phyloP scores from a whole-genome alignment of 2,113 vertebrate genomes.

The Dasyornis broadbenti region DNA sequence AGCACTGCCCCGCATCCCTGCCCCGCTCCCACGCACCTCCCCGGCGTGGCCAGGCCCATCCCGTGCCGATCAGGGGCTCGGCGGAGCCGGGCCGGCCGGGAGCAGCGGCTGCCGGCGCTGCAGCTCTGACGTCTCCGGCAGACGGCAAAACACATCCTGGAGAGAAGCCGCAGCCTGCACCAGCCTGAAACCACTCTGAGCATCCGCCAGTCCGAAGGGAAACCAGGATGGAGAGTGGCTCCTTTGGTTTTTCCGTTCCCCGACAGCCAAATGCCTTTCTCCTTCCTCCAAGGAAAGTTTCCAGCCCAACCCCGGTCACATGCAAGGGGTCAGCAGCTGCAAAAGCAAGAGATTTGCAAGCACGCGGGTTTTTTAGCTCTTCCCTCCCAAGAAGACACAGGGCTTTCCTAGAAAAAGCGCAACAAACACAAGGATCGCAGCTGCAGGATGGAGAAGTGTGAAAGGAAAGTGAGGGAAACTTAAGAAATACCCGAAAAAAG shows the following conservation, averaged over 20 bases:
- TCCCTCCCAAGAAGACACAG: background rate
- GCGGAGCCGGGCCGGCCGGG: fast-evolving
- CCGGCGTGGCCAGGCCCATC: fast-evolving
- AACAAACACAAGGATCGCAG: fast-evolving
- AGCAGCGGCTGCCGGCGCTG: background rate
- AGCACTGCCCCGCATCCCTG: background rate
- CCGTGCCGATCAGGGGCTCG: fast-evolving
- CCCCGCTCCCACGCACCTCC: background rate
- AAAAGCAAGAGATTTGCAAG: background rate
- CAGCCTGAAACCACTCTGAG: background rate
- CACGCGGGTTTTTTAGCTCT: background rate
- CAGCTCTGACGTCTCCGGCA: fast-evolving
- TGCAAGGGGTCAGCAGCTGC: background rate
- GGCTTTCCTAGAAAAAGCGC: background rate
- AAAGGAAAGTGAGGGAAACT: background rate
- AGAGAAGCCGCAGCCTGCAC: background rate
- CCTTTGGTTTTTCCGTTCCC: background rate
- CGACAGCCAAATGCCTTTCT: background rate
- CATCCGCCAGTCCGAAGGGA: fast-evolving
- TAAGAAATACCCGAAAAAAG: background rate
- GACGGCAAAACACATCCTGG: background rate
- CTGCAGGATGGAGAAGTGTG: background rate
- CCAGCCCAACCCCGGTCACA: background rate
- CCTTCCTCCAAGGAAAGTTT: background rate
- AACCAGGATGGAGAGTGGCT: background rate